phyloP scores from a whole-genome alignment of 2,113 vertebrate genomes.

The Cyprinus carpio region DNA sequence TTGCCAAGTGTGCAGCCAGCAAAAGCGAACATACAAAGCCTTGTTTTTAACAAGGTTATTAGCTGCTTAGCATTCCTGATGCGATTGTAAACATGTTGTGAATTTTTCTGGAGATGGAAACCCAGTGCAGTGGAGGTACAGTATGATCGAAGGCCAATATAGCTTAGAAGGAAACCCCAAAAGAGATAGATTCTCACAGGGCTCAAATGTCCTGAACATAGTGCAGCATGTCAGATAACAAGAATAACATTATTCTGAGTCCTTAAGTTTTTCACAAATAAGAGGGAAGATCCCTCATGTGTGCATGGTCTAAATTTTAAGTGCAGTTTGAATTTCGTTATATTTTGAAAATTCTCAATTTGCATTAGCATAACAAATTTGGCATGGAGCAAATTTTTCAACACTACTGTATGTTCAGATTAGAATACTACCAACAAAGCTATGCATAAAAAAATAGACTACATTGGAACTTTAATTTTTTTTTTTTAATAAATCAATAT shows the following conservation, averaged over 20 bases:
- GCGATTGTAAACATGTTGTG: slow-evolving; percentile 52
- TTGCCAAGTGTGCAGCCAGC: slow-evolving; percentile 22
- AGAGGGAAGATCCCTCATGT: background rate
- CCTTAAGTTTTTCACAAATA: background rate
- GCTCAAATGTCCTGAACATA: slow-evolving; percentile 17
- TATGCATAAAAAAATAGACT: background rate
- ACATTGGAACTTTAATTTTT: background rate
- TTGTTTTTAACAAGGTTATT: slow-evolving; percentile 48
- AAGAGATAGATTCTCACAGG: slow-evolving; percentile 23
- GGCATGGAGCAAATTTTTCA: background rate
- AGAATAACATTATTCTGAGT: slow-evolving; percentile 17
- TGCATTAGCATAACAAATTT: background rate
- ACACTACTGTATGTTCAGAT: background rate
- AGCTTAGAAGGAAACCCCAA: background rate
- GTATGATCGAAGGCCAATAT: background rate
- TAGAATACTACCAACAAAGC: background rate
- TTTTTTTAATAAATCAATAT: no score
- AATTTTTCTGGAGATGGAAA: slow-evolving; percentile 40
- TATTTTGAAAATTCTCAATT: background rate
- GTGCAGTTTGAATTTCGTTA: background rate
- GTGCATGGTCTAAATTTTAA: background rate
- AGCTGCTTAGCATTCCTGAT: slow-evolving; percentile 54
- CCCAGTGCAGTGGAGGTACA: slow-evolving; percentile 7
- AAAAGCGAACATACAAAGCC: slow-evolving; percentile 40
- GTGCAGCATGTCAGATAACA: background rate